Conservation (phyloP, 1,140 invertebrate species). For the Thaumatotibia leucotreta region DNA sequence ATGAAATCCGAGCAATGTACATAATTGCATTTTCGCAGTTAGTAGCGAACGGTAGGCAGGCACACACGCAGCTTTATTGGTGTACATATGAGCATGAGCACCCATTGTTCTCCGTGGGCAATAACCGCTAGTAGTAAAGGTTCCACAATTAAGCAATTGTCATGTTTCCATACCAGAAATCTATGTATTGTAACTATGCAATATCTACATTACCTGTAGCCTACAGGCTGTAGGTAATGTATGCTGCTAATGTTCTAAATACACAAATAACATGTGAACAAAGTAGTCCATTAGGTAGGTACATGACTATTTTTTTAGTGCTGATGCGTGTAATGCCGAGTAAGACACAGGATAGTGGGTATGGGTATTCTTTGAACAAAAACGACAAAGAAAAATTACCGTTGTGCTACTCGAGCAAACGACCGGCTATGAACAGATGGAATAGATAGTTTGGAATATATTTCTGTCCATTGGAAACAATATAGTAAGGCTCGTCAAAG, state of each 20-base stretch:
- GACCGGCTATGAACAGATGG: not conserved
- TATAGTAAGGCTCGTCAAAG: slow-evolving; percentile 36
- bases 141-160: slow-evolving; percentile 16
- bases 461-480: slow-evolving; percentile 35
- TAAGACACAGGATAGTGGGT: not conserved
- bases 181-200: not conserved
- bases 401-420: slow-evolving; percentile 22
- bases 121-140: slow-evolving; percentile 26
- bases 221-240: not conserved
- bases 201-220: not conserved
- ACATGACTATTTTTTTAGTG: not conserved
- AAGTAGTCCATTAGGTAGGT: not conserved
- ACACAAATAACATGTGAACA: not conserved
- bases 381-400: slow-evolving; percentile 24
- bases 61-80: slow-evolving; percentile 49
- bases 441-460: slow-evolving; percentile 33
- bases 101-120: slow-evolving; percentile 45
- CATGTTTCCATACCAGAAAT: slow-evolving; percentile 16
- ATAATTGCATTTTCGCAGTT: slow-evolving; percentile 21
- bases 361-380: slow-evolving; percentile 10
- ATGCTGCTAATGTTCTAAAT: not conserved
- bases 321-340: not conserved
- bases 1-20: not conserved
- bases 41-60: slow-evolving; percentile 37
- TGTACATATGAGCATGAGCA: slow-evolving; percentile 27